These are phyloP conservation scores for Brassicogethes aeneus DNA, from an alignment of 2,888 invertebrate genomes.

Conservation along the genomic window DNA sequence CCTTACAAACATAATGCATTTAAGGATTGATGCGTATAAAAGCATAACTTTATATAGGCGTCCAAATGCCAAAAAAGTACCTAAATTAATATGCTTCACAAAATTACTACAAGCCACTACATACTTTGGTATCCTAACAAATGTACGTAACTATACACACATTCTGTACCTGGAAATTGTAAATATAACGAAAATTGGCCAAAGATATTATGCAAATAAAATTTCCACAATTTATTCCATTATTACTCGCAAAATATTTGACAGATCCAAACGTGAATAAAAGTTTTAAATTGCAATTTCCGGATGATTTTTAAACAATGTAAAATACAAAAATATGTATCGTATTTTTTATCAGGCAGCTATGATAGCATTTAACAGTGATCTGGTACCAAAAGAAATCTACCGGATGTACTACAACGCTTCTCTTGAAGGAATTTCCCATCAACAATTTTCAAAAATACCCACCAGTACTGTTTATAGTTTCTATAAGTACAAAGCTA, in stretches of 20 bases:
- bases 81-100: neutral
- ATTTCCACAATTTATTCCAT: too few relatives aligned
- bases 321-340: too few relatives aligned
- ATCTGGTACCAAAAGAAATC: conserved; percentile 20
- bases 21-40: conserved; percentile 30
- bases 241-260: too few relatives aligned
- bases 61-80: neutral
- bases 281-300: too few relatives aligned
- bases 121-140: conserved; percentile 20
- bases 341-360: conserved; percentile 21
- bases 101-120: conserved; percentile 19
- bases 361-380: conserved; percentile 23
- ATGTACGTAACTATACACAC: conserved; percentile 17
- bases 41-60: conserved; percentile 2
- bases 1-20: conserved; percentile 52
- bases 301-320: too few relatives aligned
- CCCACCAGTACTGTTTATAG: too few relatives aligned
- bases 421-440: too few relatives aligned
- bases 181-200: too few relatives aligned
- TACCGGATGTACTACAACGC: conserved; percentile 11
- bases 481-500: neutral
- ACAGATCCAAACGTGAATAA: too few relatives aligned
- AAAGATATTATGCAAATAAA: too few relatives aligned
- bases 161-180: conserved; percentile 2
- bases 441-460: too few relatives aligned